A percentile compares a stretch with the other conserved stretches of the same genome.
Conservation (phyloP, 2,888 invertebrate genomes). For the Achlya flavicornis region DNA sequence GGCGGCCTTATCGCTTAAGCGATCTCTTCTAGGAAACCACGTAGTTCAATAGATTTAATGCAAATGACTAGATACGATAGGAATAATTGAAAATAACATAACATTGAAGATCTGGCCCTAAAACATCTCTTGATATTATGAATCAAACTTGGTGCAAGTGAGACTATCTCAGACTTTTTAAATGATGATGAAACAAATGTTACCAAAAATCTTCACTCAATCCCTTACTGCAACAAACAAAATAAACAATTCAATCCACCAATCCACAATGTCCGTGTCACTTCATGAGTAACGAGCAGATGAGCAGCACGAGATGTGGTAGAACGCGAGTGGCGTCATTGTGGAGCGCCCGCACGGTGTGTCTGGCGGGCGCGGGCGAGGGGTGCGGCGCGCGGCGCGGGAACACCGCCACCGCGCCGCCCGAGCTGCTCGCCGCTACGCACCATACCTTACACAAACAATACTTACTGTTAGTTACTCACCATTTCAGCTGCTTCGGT, state of each 20-base stretch:
- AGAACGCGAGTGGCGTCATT: conserved; percentile 28
- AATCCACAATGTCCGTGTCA: not conserved
- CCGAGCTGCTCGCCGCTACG: conserved; percentile 54
- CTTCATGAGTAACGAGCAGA: conserved; percentile 15
- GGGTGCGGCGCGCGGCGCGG: conserved; percentile 54
- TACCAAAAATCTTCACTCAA: not conserved
- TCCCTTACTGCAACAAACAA: not conserved
- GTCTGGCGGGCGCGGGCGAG: conserved; percentile 67
- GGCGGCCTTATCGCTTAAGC: no score
- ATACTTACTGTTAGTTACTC: no score
- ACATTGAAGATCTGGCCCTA: no score
- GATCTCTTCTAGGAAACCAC: no score
- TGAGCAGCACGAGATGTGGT: conserved; percentile 12
- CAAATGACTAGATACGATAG: not conserved
- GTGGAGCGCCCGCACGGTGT: conserved; percentile 61
- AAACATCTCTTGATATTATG: no score
- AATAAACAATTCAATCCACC: not conserved
- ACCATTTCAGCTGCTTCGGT: no score
- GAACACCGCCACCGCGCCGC: conserved; percentile 72
- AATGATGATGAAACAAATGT: not conserved
- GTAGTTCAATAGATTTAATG: no score
- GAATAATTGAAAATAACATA: no score
- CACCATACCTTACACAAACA: conserved; percentile 59
- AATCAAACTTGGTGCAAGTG: no score
- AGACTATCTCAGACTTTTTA: no score